Percentiles rank a stretch among this genome's conserved stretches.
phyloP scores from a whole-genome alignment of 2,888 invertebrate genomes.

The Acleris emargana region DNA sequence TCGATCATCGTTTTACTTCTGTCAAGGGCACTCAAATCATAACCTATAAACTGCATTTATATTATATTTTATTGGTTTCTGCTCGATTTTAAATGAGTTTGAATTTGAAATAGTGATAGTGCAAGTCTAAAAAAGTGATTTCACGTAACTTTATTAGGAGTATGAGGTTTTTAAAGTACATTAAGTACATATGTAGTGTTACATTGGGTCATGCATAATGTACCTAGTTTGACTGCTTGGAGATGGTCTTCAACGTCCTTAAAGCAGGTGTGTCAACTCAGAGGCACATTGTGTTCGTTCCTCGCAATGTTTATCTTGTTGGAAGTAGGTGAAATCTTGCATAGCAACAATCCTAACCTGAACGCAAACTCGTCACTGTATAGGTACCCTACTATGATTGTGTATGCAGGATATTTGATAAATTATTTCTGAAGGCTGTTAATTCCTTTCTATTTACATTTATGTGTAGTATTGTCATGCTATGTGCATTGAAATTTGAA shows the following conservation, averaged over 20 bases:
- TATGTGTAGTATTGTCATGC: constrained; percentile 2
- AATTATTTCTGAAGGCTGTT: constrained; percentile 26
- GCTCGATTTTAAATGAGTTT: constrained; percentile 46
- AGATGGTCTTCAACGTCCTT: constrained; percentile 27
- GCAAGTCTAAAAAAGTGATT: constrained; percentile 48
- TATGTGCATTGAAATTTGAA: background rate
- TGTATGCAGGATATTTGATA: constrained; percentile 26
- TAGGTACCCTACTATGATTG: constrained; percentile 22
- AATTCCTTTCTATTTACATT: constrained; percentile 11
- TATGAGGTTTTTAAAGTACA: constrained; percentile 52
- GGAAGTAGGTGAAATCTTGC: constrained; percentile 61
- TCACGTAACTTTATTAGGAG: constrained; percentile 51
- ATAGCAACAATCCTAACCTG: constrained; percentile 77
- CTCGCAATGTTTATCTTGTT: constrained; percentile 46
- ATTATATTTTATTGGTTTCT: constrained; percentile 52
- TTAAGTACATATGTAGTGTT: constrained; percentile 19
- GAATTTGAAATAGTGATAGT: constrained; percentile 45
- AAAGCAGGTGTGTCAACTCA: constrained; percentile 37
- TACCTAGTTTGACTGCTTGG: constrained; percentile 32
- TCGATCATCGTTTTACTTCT: constrained; percentile 63
- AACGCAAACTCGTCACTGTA: constrained; percentile 59
- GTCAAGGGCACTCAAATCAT: constrained; percentile 73
- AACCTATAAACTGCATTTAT: constrained; percentile 69
- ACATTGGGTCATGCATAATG: constrained; percentile 12
- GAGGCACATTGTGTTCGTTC: constrained; percentile 44